Percentiles rank a stretch among this genome's conserved stretches.
These are phyloP conservation scores for Catonia carolina DNA, from an alignment of 2,888 invertebrate genomes.

Conservation along the genomic window DNA sequence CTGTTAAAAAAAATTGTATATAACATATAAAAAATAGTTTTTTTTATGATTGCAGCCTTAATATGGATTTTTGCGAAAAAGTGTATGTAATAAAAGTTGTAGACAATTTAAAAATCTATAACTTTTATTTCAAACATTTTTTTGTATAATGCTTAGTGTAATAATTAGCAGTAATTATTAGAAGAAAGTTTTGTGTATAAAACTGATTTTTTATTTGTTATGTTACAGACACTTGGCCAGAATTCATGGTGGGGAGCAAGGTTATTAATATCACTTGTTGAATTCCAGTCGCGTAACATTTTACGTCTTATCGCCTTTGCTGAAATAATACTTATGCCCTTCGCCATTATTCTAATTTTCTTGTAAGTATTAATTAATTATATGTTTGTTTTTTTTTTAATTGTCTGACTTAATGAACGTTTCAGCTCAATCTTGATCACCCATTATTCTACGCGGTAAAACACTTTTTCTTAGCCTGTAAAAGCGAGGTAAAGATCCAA, in stretches of 20 bases:
- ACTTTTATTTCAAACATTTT: too few species aligned
- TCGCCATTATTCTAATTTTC: constrained; percentile 70
- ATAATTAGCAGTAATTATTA: too few species aligned
- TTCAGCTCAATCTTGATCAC: background rate
- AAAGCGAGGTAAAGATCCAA: too few species aligned
- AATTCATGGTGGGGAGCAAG: constrained; percentile 86
- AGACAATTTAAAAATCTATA: too few species aligned
- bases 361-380: constrained; percentile 57
- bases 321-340: constrained; percentile 88
- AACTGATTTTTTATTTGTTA: background rate
- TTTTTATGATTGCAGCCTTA: too few species aligned
- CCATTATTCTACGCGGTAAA: too few species aligned
- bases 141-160: too few species aligned
- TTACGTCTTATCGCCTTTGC: constrained; percentile 84
- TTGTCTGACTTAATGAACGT: background rate
- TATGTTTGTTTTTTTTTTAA: background rate
- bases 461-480: too few species aligned
- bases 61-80: too few species aligned
- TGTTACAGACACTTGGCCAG: constrained; percentile 76
- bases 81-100: too few species aligned
- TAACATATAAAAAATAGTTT: too few species aligned
- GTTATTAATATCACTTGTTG: constrained; percentile 77
- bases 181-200: too few species aligned
- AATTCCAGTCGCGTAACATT: constrained; percentile 84
- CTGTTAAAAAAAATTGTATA: background rate